These are phyloP conservation scores for Poliocrania exsul DNA, from an alignment of 2,797 vertebrate genomes.

Conservation along the genomic window DNA sequence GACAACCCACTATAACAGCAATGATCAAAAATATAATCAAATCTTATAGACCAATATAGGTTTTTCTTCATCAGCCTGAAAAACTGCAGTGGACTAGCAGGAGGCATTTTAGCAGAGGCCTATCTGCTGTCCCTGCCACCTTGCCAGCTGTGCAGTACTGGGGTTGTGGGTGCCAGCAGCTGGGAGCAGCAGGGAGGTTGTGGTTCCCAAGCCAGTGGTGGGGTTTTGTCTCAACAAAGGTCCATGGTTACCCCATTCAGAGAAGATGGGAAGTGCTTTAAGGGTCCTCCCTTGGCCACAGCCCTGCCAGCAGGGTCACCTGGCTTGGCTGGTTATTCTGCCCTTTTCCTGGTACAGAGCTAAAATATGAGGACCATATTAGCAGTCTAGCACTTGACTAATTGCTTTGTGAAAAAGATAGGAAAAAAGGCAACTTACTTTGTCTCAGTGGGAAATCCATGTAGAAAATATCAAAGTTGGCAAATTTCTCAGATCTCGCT, in stretches of 20 bases:
- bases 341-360: background rate
- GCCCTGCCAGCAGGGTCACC: background rate
- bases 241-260: fast-evolving
- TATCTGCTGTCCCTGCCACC: background rate
- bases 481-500: slow-evolving; percentile 66
- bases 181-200: fast-evolving
- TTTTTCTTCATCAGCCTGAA: background rate
- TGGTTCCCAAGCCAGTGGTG: background rate
- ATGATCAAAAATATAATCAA: background rate
- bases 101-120: background rate
- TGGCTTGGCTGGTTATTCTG: background rate
- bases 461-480: slow-evolving; percentile 74
- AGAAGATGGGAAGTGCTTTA: background rate
- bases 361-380: background rate
- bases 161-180: fast-evolving
- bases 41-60: fast-evolving
- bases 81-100: background rate
- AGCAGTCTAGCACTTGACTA: background rate
- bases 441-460: slow-evolving; percentile 74
- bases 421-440: slow-evolving; percentile 71
- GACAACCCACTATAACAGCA: background rate
- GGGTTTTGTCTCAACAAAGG: background rate
- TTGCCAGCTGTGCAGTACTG: background rate
- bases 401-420: background rate
- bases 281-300: background rate